phyloP scores from a whole-genome alignment of 2,797 vertebrate genomes.

The Epinephelus malabaricus region DNA sequence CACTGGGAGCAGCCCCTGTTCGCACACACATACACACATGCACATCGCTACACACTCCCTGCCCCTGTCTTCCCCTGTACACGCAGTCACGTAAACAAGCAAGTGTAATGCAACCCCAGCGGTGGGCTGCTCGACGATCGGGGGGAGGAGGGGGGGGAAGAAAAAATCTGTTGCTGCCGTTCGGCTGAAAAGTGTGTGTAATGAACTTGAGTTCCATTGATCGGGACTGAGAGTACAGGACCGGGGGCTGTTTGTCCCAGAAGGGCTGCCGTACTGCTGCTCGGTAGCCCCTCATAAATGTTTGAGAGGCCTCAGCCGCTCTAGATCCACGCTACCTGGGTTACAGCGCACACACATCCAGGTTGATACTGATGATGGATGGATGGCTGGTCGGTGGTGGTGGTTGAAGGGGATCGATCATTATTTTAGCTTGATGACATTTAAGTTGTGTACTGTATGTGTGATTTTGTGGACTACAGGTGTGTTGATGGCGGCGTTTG shows the following conservation, averaged over 20 bases:
- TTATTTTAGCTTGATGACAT: slow-evolving; percentile 62
- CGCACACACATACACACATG: slow-evolving; percentile 43
- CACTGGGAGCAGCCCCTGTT: slow-evolving; percentile 69
- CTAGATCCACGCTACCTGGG: slow-evolving; percentile 69
- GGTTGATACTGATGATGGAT: slow-evolving; percentile 76
- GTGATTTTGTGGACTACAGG: background rate
- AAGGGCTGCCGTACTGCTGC: slow-evolving; percentile 75
- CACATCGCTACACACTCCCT: slow-evolving; percentile 51
- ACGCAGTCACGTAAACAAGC: slow-evolving; percentile 80
- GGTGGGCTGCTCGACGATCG: slow-evolving; percentile 64
- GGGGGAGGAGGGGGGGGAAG: slow-evolving; percentile 20
- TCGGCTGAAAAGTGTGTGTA: slow-evolving; percentile 80
- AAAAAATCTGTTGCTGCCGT: slow-evolving; percentile 65
- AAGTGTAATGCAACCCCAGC: slow-evolving; percentile 70
- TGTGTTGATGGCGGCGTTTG: background rate
- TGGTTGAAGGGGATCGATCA: slow-evolving; percentile 53
- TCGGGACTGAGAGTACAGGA: slow-evolving; percentile 81
- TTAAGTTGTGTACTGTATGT: slow-evolving; percentile 21
- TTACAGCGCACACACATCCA: slow-evolving; percentile 71
- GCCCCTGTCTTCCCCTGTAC: slow-evolving; percentile 56
- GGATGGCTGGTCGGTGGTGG: slow-evolving; percentile 33
- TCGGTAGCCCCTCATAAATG: slow-evolving; percentile 86
- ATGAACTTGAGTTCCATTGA: slow-evolving; percentile 86
- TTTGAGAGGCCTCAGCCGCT: slow-evolving; percentile 81
- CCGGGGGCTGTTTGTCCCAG: slow-evolving; percentile 87